Base-by-base conservation (phyloP, 2,113 vertebrate species). In the Corythaeola cristata region DNA sequence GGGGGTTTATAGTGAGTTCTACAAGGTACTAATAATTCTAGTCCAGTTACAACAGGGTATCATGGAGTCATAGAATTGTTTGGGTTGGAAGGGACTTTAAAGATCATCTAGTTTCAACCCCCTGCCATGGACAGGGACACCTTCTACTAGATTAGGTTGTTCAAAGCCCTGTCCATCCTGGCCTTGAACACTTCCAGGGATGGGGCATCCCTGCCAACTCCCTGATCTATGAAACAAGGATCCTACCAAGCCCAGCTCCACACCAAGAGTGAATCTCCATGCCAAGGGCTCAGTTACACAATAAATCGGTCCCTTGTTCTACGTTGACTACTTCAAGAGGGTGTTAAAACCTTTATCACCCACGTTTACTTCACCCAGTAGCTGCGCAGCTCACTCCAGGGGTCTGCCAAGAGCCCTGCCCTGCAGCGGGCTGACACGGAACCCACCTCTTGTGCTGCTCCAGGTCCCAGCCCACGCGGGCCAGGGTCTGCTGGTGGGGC, bases 391-490 rank as follows among this genome's bases (percentile, higher is more conserved):
- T 79, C 15, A 2, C 14, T 5, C 50, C 5, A 0, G 4, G 55
- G 24, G 8, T 11, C 23, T 13, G n/a, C 12, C 6, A 3, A 8
- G 18, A 52, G 50, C 37, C 22, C 32, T 44, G 41, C 41, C 41
- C 41, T 44, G 41, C 41, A 35, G 18, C 7, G 1, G 32, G 41
- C 17, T 37, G 53, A 10, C 20, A 30, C 0, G 0, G 4, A 27
- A 66, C 85, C 37, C 75, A 99, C 99, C 99, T 99, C 96, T 99
- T 99, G 88, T 99, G 99, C 97, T 99, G 99, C 93, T 99, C 99
- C 85, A 99, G 98, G 96, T 99, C 99, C 99, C 99, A 99, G 97
- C 99, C 99, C 52, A 99, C 98, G n/a, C 99, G 99, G 6, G 99
- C 98, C 77, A 99, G 97, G 6, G 99, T 99, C 93, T 99, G 99